Evolutionary conservation across 2,888 invertebrate genomes (phyloP), one percentile per base, ranked within the genome.

Genomic region (Beris morrisii): DNA sequence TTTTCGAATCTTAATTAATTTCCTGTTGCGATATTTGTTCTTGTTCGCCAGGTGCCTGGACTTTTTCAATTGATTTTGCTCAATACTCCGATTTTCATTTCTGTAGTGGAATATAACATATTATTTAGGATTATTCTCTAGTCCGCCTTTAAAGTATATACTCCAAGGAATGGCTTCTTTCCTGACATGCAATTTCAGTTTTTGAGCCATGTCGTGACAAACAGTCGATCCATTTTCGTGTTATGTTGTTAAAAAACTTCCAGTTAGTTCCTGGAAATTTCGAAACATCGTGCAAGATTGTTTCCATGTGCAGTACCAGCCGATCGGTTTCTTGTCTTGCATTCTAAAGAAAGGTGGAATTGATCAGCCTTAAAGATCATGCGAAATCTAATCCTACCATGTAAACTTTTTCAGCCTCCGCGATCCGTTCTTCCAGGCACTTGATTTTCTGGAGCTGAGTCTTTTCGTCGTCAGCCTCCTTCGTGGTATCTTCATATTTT

Each of bases 391-490:
- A 53, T 28, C 30, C 48, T 64, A 67, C 67, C 57, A 53, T 28
- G 58, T 67, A 67, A 4, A 38, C 28, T 48, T 46, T 53, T 30
- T 64, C 64, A n/a, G 67, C 67, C 44, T 22, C 54, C 15, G 15
- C 46, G 13, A 67, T 67, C 32, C 57, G 13, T 45, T 67, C 58
- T 55, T 67, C 64, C 13, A 67, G 44, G 12, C n/a, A 15, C n/a
- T 46, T 53, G n/a, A 67, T 67, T 53, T 64, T 54, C 32, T 67
- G 53, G 32, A 67, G 22, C 32, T 64, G 57, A 5, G 64, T 28
- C 11, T 48, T 64, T 54, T 58, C 67, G 13, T 59, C 59, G 15
- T 59, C 59, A 11, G 59, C 59, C 32, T 48, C 31, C 11, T 32
- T 15, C 4, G 48, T 32, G 9, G 7, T 32, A 15, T 50, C 32